phyloP scores from a whole-genome alignment of 1,140 invertebrate species.

The Brachionus asplanchnoidis region DNA sequence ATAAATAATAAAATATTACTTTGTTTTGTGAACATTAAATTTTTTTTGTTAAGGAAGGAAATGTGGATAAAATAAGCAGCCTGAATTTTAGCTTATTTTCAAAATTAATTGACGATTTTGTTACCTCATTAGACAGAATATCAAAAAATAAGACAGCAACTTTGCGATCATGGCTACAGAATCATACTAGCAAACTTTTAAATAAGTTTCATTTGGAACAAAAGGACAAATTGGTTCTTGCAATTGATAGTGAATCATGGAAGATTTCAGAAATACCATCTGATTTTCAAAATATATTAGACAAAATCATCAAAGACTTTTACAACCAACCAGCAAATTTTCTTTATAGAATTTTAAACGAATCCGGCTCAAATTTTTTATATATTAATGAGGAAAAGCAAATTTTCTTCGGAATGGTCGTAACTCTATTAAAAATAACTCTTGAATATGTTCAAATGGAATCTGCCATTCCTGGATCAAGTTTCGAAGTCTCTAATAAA shows the following conservation, averaged over 20 bases:
- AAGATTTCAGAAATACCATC: conserved; percentile 80
- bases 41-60: conserved; percentile 40
- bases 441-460: conserved; percentile 81
- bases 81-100: conserved; percentile 59
- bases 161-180: conserved; percentile 59
- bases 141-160: conserved; percentile 73
- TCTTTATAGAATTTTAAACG: not conserved
- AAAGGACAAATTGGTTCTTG: conserved; percentile 45
- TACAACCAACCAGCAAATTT: conserved; percentile 9
- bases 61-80: conserved; percentile 57
- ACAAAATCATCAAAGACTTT: conserved; percentile 64
- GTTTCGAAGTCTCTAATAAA: conserved; percentile 72
- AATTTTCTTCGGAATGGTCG: conserved; percentile 66
- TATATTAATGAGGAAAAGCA: conserved; percentile 73
- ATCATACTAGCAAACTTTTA: conserved; percentile 36
- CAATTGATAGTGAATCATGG: conserved; percentile 87
- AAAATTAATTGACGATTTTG: conserved; percentile 73
- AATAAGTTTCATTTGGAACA: not conserved
- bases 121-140: conserved; percentile 68
- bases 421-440: conserved; percentile 53
- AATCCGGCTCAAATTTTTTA: conserved; percentile 57
- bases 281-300: conserved; percentile 78
- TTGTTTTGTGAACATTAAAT: not conserved
- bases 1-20: not conserved
- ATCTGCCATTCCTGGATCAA: conserved; percentile 60